Conservation (phyloP, 2,113 vertebrate species). For the Piprites chloris region DNA sequence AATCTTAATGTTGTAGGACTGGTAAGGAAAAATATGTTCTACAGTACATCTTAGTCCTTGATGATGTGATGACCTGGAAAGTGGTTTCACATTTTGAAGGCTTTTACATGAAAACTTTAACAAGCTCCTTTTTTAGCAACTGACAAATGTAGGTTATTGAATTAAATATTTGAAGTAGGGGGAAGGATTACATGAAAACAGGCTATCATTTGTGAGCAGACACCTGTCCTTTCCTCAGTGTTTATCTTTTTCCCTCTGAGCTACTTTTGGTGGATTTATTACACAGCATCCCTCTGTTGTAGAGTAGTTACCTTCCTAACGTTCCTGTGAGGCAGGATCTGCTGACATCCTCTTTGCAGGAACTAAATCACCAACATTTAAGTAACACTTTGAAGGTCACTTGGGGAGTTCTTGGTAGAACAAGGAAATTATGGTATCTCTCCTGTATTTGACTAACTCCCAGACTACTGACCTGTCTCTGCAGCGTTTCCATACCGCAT, state of each 20-base stretch:
- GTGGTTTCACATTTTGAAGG: background rate
- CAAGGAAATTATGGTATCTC: background rate
- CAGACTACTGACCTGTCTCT: background rate
- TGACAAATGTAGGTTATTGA: background rate
- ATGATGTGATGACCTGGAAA: background rate
- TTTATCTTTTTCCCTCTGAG: background rate
- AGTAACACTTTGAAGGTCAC: background rate
- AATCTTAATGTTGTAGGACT: background rate
- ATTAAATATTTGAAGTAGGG: background rate
- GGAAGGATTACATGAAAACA: background rate
- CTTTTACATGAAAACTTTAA: slow-evolving; percentile 5
- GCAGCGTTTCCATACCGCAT: background rate
- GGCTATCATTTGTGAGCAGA: background rate
- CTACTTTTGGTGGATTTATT: background rate
- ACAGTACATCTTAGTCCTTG: background rate
- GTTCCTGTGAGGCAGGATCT: background rate
- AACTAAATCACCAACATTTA: background rate
- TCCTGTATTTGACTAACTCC: background rate
- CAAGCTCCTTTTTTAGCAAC: background rate
- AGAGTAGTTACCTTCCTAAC: background rate
- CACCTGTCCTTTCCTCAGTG: background rate
- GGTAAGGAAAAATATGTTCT: background rate
- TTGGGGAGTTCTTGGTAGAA: background rate
- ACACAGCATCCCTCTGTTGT: background rate
- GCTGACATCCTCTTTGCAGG: background rate